These are phyloP conservation scores for Rhynchonycteris naso DNA, from an alignment of 2,797 vertebrate genomes.

Conservation along the genomic window DNA sequence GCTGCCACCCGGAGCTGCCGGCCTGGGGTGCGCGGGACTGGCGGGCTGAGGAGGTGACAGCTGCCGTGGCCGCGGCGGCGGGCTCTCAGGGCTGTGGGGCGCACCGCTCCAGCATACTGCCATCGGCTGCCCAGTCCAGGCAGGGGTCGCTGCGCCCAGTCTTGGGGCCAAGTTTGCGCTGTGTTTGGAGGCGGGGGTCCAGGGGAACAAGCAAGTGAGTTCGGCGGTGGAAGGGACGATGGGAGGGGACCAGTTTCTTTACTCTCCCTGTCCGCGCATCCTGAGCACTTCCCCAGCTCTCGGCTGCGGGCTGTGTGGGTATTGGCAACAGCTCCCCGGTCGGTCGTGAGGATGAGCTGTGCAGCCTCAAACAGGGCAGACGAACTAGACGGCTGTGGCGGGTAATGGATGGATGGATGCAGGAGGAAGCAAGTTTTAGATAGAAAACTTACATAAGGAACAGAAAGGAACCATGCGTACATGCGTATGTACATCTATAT, in stretches of 20 bases:
- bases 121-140: accelerated
- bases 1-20: background rate
- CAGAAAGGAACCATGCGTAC: background rate
- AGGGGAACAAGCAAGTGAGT: background rate
- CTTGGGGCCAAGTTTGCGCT: constrained; percentile 46
- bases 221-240: accelerated
- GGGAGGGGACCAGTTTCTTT: background rate
- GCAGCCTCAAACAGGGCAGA: constrained; percentile 16
- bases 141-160: accelerated
- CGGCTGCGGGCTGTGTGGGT: background rate
- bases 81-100: background rate
- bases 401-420: background rate
- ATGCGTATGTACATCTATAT: no score
- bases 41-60: background rate
- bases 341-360: background rate
- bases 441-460: background rate
- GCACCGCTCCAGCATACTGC: background rate
- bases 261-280: background rate
- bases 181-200: background rate
- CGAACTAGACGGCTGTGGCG: background rate
- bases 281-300: constrained; percentile 1
- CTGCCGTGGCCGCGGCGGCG: background rate
- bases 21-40: accelerated
- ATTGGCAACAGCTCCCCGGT: constrained; percentile 62
- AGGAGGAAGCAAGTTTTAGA: constrained; percentile 5